Base-by-base conservation (phyloP, 2,888 invertebrate species). In the Eristalis pertinax region DNA sequence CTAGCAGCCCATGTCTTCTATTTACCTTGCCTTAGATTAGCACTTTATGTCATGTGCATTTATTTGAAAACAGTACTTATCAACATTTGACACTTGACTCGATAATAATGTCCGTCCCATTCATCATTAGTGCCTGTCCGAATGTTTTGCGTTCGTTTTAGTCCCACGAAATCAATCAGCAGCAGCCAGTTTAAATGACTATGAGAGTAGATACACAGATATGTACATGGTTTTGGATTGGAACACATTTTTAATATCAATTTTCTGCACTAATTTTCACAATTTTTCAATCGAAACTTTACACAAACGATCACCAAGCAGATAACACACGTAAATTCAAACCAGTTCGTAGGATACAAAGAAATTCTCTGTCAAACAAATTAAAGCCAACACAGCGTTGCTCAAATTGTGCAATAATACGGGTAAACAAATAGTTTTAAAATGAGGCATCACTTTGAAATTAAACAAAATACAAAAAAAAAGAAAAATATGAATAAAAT, bases 91-190 rank as follows among this genome's bases (percentile, higher is more conserved):
- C 19, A 19, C 7, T 19, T 50, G 19, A 50, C 5, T 43, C 7
- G 19, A 50, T 19, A 50, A 50, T 19, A 50, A 50, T 19, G 19
- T 60, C 60, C 60, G 60, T 60, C 60, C 60, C 15, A 26, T 60
- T 24, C 26, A 13, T 60, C 60, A 60, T 26, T 75, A 77, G 80
- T 88, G 84, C 87, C 87, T 80, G 83, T 77, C 1, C 70, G 72
- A n/a, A 72, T 2, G n/a, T 65, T 68, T 26, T 60, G 13, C 43
- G 50, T 67, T 69, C 65, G 60, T 26, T 26, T 58, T 58, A 24
- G 7, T 24, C 11, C 24, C 22, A 24, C 22, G 19, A 62, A 76
- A 68, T 76, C 60, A 68, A 68, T 60, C 68, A 76, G 62, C 60
- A 60, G 32, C 10, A 32, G 32, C 32, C 32, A 10, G 7, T 50